Base-by-base conservation (phyloP, 2,797 vertebrate genomes). In the Pangasius larnaudii region DNA sequence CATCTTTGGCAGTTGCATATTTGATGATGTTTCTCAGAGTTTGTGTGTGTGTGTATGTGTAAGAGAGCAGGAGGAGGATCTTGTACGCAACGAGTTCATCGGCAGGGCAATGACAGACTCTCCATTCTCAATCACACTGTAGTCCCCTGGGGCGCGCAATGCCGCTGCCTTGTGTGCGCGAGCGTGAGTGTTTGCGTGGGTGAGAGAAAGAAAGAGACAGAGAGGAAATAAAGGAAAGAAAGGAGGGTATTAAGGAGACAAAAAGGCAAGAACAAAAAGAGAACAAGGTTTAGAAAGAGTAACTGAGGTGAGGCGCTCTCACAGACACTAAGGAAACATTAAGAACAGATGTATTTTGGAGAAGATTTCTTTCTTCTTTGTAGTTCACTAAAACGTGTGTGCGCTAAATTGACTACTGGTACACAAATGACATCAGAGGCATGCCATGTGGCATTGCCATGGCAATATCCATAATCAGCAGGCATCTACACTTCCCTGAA, bases 391-490 rank as follows among this genome's bases (percentile, higher is more conserved):
- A 86, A 78, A 87, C 46, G 81, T 63, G 36, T 88, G 87, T 81
- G 85, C 18, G 58, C 69, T 90, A 88, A 88, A 88, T 85, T 81
- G 84, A 81, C 75, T 81, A 19, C 71, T 84, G 79, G 83, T 91
- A 89, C 91, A 91, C 85, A 91, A 88, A 87, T 95, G 96, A 94
- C 95, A 95, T 96, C 95, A 95, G 94, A 94, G 93, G 92, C 94
- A 93, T 94, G 92, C 93, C 94, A 89, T 93, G 94, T 91, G 93
- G 94, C 92, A 95, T 96, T 95, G 93, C 94, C 94, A 95, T 95
- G 95, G 94, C 94, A 96, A 94, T 96, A 89, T 89, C 89, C 89
- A 89, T 89, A 89, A 91, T 86, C 89, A 90, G 89, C 86, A 85
- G 88, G 89, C 88, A 86, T 86, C 85, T 36, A 72, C 61, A 61